A percentile compares a stretch with the other conserved stretches of the same genome.
Evolutionary conservation across 1,140 invertebrate genomes (phyloP).

Genomic region (Neocloeon triangulifer): DNA sequence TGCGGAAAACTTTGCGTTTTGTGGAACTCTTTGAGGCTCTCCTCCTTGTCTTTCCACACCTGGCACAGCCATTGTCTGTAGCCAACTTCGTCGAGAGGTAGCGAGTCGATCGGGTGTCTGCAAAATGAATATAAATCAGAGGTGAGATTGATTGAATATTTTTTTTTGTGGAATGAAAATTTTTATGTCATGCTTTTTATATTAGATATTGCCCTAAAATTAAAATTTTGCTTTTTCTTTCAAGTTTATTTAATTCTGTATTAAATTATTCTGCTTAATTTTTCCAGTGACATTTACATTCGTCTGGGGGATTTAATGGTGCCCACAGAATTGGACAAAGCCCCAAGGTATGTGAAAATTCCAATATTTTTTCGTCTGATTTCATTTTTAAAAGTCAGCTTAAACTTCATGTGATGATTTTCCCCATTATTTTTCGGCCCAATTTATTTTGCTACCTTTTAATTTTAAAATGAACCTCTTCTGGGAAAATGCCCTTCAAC

Average conservation of each 20-base stretch:
- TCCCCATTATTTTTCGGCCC: background rate
- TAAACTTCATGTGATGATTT: conserved; percentile 3
- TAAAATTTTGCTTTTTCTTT: too few species aligned
- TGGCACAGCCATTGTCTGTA: conserved; percentile 41
- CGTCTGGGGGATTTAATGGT: conserved; percentile 6
- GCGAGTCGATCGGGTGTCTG: conserved; percentile 26
- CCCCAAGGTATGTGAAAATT: background rate
- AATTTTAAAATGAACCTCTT: conserved; percentile 48
- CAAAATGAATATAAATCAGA: too few species aligned
- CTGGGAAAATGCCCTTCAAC: conserved; percentile 37
- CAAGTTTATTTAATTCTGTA: too few species aligned
- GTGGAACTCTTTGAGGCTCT: conserved; percentile 30
- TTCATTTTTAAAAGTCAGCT: background rate
- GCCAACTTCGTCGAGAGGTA: conserved; percentile 30
- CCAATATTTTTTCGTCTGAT: background rate
- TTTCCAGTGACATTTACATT: too few species aligned
- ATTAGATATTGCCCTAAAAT: too few species aligned
- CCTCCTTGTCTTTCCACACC: conserved; percentile 49
- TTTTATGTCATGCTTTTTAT: too few species aligned
- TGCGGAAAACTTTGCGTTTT: too few species aligned
- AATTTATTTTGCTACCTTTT: too few species aligned
- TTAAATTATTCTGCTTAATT: too few species aligned
- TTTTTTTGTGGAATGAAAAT: too few species aligned
- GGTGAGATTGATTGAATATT: too few species aligned
- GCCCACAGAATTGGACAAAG: background rate